phyloP scores from a whole-genome alignment of 1,140 invertebrate species.

The Agrilus planipennis region DNA sequence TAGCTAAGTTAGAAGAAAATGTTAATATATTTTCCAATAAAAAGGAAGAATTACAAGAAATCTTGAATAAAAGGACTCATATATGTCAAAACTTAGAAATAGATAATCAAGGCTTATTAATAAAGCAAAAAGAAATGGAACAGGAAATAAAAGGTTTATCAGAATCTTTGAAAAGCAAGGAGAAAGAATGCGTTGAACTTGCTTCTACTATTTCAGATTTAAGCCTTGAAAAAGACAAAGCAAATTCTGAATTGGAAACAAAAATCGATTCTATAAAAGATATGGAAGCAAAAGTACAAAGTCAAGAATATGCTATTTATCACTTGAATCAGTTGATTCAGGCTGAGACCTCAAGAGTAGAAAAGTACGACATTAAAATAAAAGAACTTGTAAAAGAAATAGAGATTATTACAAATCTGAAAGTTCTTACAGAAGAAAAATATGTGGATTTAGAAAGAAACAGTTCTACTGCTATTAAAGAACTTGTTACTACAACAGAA shows the following conservation, averaged over 20 bases:
- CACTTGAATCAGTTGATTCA: too few relatives aligned
- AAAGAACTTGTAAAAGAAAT: conserved; percentile 5
- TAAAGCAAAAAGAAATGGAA: conserved; percentile 1
- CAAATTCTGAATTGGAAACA: conserved; percentile 1
- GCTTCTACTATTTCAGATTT: background rate
- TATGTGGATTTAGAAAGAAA: conserved; percentile 4
- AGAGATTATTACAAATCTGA: conserved; percentile 4
- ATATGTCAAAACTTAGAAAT: too few relatives aligned
- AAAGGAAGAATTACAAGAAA: background rate
- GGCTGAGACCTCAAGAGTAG: too few relatives aligned
- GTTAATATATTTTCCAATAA: background rate
- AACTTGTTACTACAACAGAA: conserved; percentile 7
- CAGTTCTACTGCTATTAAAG: background rate
- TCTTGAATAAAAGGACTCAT: too few relatives aligned
- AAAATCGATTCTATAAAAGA: too few relatives aligned
- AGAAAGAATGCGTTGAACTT: too few relatives aligned
- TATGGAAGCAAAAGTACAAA: too few relatives aligned
- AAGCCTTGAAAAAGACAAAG: background rate
- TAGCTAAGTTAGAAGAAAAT: conserved; percentile 4
- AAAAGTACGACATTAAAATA: too few relatives aligned
- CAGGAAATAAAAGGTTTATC: too few relatives aligned
- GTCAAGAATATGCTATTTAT: too few relatives aligned
- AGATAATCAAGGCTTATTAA: too few relatives aligned
- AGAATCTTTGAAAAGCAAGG: too few relatives aligned
- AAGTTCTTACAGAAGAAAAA: conserved; percentile 5